Base-by-base conservation (phyloP, 2,113 vertebrate genomes). In the Maccullochella peelii region DNA sequence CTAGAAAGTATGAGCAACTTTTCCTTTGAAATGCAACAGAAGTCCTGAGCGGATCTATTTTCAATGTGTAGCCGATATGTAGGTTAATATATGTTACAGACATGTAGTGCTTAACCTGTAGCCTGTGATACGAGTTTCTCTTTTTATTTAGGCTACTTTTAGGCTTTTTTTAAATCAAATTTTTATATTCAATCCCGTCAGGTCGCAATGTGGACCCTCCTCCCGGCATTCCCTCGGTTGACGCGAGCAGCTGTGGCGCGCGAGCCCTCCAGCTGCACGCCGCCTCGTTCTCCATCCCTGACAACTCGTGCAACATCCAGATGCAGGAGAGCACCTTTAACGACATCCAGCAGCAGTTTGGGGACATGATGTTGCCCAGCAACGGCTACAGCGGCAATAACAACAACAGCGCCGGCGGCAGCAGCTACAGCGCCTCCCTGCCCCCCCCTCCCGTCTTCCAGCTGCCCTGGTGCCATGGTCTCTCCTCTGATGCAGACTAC, bases 291-390 rank as follows among this genome's bases (percentile, higher is more conserved):
- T 77, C 77, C 0, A 23, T 42, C 9, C 30, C 95, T 1, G 95
- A 90, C 40, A 93, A 87, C 85, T 40, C 89, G 11, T 95, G 95
- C 83, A 94, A 83, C 5, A 93, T 96, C 67, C 95, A 96, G 70
- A 93, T 90, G 82, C 95, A 88, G 52, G 91, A 95, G 1, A 89
- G 89, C 49, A 75, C 79, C 25, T 91, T 96, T 49, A 94, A 95
- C 77, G 69, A 87, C 82, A 69, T 79, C 88, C 96, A 97, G 90
- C 94, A 89, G 88, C 95, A 93, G 49, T 66, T 97, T 54, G 89
- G 96, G 1, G 96, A 97, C 30, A 91, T 93, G 85, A 95, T 94
- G 65, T 93, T 96, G 72, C n/a, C 94, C 1, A 93, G 97, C 33
- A 92, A 83, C 0, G 50, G 89, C 75, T 75, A 66, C 87, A 44